These are phyloP conservation scores for Bombus soroeensis DNA, from an alignment of 1,140 invertebrate genomes.

Conservation along the genomic window DNA sequence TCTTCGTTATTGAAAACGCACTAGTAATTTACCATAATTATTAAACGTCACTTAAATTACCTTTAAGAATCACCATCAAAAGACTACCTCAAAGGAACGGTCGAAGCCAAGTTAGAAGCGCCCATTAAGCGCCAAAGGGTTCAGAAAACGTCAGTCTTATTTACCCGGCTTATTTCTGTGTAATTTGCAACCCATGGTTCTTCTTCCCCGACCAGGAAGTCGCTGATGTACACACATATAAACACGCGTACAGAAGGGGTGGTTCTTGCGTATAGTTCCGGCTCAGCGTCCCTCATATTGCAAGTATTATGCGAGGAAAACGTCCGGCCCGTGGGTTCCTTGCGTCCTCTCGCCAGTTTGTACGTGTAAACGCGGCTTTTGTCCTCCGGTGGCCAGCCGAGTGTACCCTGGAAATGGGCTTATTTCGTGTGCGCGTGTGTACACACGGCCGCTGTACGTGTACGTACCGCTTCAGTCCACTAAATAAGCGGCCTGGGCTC, in stretches of 20 bases:
- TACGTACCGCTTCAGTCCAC: conserved; percentile 43
- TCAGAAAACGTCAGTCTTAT: background rate
- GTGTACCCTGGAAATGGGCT: conserved; percentile 63
- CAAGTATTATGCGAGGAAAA: conserved; percentile 42
- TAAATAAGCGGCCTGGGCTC: conserved; percentile 48
- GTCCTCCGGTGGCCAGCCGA: conserved; percentile 53
- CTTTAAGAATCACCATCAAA: background rate
- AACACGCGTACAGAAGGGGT: background rate
- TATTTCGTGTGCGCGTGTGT: conserved; percentile 56
- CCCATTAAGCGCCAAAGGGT: too few species aligned
- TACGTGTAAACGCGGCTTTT: conserved; percentile 65
- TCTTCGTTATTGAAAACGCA: background rate
- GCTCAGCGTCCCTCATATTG: conserved; percentile 57
- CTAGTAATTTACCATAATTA: background rate
- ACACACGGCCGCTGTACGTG: background rate
- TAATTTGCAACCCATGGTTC: conserved; percentile 6
- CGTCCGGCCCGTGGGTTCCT: conserved; percentile 50
- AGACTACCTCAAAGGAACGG: background rate
- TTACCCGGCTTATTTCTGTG: background rate
- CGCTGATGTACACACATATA: background rate
- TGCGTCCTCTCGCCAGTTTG: conserved; percentile 51
- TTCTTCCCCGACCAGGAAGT: background rate
- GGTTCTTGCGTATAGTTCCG: conserved; percentile 15
- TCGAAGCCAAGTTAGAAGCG: background rate
- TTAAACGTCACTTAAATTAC: background rate